Evolutionary conservation across 2,113 vertebrate species (phyloP).

Genomic region (Tautogolabrus adspersus): DNA sequence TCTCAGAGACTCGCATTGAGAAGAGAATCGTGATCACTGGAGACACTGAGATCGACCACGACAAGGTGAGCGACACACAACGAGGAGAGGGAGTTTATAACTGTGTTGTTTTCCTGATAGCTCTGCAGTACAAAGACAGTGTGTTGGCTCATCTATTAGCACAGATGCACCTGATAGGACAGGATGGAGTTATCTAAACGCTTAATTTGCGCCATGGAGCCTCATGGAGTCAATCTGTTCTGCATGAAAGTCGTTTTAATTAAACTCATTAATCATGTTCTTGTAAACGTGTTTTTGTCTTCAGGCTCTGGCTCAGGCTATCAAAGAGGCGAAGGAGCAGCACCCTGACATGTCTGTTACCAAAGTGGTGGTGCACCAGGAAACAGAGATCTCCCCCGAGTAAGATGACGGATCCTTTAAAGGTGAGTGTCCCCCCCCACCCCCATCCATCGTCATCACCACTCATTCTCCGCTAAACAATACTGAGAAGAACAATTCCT

Average conservation of each 20-base stretch:
- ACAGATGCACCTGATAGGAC: background rate
- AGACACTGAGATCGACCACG: slow-evolving; percentile 96
- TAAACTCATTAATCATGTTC: background rate
- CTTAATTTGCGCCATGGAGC: background rate
- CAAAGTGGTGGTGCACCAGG: slow-evolving; percentile 98
- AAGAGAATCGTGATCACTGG: slow-evolving; percentile 99
- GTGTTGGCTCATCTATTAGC: background rate
- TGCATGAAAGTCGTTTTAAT: background rate
- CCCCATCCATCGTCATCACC: background rate
- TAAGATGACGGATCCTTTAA: slow-evolving; percentile 65
- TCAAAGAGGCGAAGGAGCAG: slow-evolving; percentile 97
- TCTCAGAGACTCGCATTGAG: slow-evolving; percentile 98
- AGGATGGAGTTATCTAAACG: background rate
- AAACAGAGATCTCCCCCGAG: slow-evolving; percentile 94
- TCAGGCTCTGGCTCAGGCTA: slow-evolving; percentile 95
- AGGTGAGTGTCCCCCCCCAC: slow-evolving; percentile 51
- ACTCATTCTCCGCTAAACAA: background rate
- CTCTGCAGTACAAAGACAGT: background rate
- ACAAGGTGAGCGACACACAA: slow-evolving; percentile 87
- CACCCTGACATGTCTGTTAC: slow-evolving; percentile 99
- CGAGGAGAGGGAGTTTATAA: too few species aligned
- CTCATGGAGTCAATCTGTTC: background rate
- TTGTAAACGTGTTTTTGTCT: background rate
- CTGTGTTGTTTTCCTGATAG: slow-evolving; percentile 1
- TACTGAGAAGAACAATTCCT: background rate